Percentiles rank a stretch among this genome's conserved stretches.
phyloP scores from a whole-genome alignment of 2,797 vertebrate species.

The Halcyon smyrnensis region DNA sequence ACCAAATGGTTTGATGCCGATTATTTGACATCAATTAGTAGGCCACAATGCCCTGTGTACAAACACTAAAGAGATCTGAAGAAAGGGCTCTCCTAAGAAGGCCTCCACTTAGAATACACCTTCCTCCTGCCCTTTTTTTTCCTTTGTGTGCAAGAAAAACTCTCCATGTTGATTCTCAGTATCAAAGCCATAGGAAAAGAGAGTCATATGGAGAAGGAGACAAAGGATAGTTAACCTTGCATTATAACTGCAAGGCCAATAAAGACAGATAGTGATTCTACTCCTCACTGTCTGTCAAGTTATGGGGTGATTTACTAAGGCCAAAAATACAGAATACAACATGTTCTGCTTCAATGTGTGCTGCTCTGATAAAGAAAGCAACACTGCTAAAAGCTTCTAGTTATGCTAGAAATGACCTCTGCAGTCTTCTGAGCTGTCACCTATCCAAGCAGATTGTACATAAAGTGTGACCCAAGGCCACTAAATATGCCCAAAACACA shows the following conservation, averaged over 20 bases:
- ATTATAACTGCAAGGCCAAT: background rate
- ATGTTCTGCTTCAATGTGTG: background rate
- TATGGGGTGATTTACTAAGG: background rate
- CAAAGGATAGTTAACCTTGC: background rate
- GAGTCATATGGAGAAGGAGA: background rate
- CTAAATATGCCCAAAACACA: background rate
- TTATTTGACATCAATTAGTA: background rate
- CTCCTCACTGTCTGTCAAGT: background rate
- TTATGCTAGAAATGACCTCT: background rate
- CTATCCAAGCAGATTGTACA: background rate
- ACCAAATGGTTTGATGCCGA: background rate
- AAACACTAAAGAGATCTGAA: background rate
- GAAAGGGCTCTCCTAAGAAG: background rate
- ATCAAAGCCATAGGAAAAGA: background rate
- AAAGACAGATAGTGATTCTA: background rate
- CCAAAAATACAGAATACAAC: background rate
- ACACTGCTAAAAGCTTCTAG: background rate
- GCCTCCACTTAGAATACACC: background rate
- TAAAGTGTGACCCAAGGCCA: background rate
- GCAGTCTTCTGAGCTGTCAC: background rate
- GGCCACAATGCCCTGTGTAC: background rate
- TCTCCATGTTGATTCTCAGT: background rate
- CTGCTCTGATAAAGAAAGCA: background rate
- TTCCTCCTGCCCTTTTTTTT: background rate
- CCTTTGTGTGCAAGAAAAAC: background rate